These are phyloP conservation scores for Ectemnius continuus DNA, from an alignment of 2,888 invertebrate species.

Conservation along the genomic window DNA sequence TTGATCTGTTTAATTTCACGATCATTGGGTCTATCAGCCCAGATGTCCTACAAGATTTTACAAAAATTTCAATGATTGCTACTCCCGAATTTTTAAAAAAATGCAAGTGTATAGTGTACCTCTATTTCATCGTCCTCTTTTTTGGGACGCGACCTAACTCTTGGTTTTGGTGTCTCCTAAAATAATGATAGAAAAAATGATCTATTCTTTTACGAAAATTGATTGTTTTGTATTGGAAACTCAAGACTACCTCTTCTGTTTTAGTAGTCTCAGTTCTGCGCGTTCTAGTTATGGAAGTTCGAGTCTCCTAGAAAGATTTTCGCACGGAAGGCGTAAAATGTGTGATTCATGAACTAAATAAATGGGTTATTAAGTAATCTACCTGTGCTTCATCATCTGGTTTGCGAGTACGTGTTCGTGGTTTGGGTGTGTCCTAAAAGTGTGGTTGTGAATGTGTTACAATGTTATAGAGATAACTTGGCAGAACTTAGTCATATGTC, in stretches of 20 bases:
- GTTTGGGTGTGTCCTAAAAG: constrained; percentile 31
- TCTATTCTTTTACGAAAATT: too few relatives aligned
- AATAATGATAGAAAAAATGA: constrained; percentile 11
- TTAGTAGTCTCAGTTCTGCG: constrained; percentile 14
- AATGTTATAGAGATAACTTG: not conserved
- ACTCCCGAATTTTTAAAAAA: too few relatives aligned
- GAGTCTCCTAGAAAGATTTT: constrained; percentile 28
- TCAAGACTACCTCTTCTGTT: constrained; percentile 18
- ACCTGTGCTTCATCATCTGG: constrained; percentile 36
- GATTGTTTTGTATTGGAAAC: too few relatives aligned
- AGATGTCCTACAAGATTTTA: constrained; percentile 4
- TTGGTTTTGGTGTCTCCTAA: constrained; percentile 26
- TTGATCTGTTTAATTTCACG: constrained; percentile 8
- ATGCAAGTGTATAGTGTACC: constrained; percentile 14
- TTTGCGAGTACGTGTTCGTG: constrained; percentile 11
- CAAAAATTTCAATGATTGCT: not conserved
- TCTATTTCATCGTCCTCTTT: constrained; percentile 24
- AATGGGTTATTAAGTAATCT: constrained; percentile 12
- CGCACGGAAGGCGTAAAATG: not conserved
- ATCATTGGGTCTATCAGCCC: constrained; percentile 6
- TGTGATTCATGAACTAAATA: not conserved
- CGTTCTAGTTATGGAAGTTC: constrained; percentile 6
- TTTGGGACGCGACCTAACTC: constrained; percentile 3
- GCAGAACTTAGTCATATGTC: not conserved
- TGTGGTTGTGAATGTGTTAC: constrained; percentile 5